Conservation (phyloP, 2,888 invertebrate species). For the Plebejus anna region DNA sequence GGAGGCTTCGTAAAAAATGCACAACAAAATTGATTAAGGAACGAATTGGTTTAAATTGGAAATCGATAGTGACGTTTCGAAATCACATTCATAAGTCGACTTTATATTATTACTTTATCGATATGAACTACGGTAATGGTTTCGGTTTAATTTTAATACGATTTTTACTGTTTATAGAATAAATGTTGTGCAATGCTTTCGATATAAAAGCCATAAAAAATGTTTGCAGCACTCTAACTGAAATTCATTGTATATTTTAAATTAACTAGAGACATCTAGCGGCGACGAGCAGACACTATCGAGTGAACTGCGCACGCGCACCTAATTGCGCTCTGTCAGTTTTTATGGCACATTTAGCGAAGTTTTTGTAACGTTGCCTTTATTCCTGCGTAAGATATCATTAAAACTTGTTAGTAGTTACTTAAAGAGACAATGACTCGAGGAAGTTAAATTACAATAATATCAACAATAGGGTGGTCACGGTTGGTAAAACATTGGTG, state of each 20-base stretch:
- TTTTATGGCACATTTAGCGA: slow-evolving; percentile 37
- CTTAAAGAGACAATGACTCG: slow-evolving; percentile 55
- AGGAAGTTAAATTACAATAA: slow-evolving; percentile 64
- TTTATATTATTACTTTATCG: slow-evolving; percentile 78
- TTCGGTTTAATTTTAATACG: slow-evolving; percentile 78
- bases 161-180: slow-evolving; percentile 77
- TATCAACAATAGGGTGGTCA: slow-evolving; percentile 69
- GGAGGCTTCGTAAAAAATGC: slow-evolving; percentile 68
- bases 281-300: slow-evolving; percentile 47
- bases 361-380: slow-evolving; percentile 41
- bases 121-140: slow-evolving; percentile 75
- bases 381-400: slow-evolving; percentile 50
- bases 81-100: slow-evolving; percentile 78
- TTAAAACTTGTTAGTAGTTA: slow-evolving; percentile 51
- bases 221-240: slow-evolving; percentile 36
- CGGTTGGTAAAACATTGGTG: slow-evolving; percentile 63
- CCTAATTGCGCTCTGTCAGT: slow-evolving; percentile 44
- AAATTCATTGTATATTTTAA: neutral
- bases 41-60: slow-evolving; percentile 80
- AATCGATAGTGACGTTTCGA: slow-evolving; percentile 79
- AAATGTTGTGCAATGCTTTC: slow-evolving; percentile 75
- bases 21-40: slow-evolving; percentile 78
- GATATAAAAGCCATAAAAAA: slow-evolving; percentile 68
- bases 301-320: slow-evolving; percentile 61
- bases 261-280: slow-evolving; percentile 55